Percentiles rank a stretch among this genome's conserved stretches.
phyloP scores from a whole-genome alignment of 2,113 vertebrate genomes.

The Toxotes chatareus region DNA sequence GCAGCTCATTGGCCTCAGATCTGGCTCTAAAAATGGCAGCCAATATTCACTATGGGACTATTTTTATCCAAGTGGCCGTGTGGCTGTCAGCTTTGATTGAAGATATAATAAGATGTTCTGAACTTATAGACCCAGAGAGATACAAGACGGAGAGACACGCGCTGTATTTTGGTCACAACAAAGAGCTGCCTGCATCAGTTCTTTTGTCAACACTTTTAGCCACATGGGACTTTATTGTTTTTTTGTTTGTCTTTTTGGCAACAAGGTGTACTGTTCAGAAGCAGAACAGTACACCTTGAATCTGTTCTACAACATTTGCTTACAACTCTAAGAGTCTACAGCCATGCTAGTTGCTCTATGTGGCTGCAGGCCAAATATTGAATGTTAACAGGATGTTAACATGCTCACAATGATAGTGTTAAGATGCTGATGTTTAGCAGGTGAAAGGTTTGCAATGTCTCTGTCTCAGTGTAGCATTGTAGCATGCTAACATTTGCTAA shows the following conservation, averaged over 20 bases:
- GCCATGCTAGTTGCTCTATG: background rate
- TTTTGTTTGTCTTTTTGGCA: background rate
- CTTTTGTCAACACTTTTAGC: background rate
- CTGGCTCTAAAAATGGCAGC: conserved; percentile 41
- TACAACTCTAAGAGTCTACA: background rate
- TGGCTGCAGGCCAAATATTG: background rate
- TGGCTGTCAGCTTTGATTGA: conserved; percentile 68
- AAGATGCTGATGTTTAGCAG: background rate
- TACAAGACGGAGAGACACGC: conserved; percentile 9
- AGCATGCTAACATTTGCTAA: background rate
- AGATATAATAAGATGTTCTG: conserved; percentile 43
- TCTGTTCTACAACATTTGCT: background rate
- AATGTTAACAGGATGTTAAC: background rate
- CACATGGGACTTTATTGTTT: background rate
- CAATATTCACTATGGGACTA: conserved; percentile 60
- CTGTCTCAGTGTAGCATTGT: background rate
- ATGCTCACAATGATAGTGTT: background rate
- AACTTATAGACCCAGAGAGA: conserved; percentile 43
- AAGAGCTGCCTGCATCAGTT: conserved; percentile 8
- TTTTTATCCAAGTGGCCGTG: conserved; percentile 66
- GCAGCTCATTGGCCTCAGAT: conserved; percentile 49
- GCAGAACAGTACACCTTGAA: background rate
- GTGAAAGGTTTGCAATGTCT: too few species aligned
- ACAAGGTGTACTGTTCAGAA: background rate
- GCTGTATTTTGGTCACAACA: conserved; percentile 32